Evolutionary conservation across 2,797 vertebrate genomes (phyloP).

Genomic region (Cryptoblepharus egeriae): DNA sequence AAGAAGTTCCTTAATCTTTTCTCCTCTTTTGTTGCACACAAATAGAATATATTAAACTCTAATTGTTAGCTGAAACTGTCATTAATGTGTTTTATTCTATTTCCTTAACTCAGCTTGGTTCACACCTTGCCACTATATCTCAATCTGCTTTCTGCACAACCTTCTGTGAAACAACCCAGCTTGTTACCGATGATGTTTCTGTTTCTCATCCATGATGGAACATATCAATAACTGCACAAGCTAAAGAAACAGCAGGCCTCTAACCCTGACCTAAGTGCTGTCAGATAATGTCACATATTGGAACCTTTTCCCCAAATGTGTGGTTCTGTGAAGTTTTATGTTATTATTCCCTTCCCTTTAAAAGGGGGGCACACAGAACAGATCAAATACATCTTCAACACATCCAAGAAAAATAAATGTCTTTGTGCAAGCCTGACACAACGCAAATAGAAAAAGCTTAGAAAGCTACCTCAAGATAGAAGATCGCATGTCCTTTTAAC

Average conservation of each 20-base stretch:
- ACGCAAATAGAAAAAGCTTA: constrained; percentile 32
- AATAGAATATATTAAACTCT: not conserved
- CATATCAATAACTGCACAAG: not conserved
- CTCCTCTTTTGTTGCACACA: not conserved
- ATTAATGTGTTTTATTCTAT: not conserved
- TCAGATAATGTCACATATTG: not conserved
- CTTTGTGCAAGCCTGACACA: constrained; percentile 16
- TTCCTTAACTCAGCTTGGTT: not conserved
- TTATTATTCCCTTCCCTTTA: not conserved
- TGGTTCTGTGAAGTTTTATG: constrained; percentile 29
- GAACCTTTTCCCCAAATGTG: not conserved
- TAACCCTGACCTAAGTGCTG: not conserved
- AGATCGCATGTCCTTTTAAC: constrained; percentile 1
- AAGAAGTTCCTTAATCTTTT: too few relatives aligned
- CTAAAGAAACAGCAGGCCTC: not conserved
- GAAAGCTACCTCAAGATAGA: constrained; percentile 20
- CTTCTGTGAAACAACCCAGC: not conserved
- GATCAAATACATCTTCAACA: constrained; percentile 25
- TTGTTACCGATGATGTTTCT: not conserved
- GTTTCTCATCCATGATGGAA: not conserved
- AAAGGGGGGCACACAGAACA: not conserved
- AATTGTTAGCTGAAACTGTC: not conserved
- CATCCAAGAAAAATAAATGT: constrained; percentile 14
- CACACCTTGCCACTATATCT: not conserved
- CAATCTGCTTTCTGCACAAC: not conserved